A percentile compares a stretch with the other conserved stretches of the same genome.
These are phyloP conservation scores for Odiellus spinosus DNA, from an alignment of 2,888 invertebrate genomes.

Conservation along the genomic window DNA sequence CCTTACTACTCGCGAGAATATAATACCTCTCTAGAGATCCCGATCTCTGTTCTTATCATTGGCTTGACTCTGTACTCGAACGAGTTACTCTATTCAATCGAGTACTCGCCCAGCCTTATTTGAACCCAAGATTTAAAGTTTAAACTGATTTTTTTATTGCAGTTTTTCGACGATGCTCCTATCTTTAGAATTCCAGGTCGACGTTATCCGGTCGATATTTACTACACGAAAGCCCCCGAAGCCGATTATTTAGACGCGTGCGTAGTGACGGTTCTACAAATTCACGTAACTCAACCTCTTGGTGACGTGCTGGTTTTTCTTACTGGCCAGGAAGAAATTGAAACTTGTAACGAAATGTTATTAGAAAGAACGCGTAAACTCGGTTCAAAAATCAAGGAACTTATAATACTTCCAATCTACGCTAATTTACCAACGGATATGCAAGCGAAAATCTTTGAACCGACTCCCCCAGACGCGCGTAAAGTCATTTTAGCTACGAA, in stretches of 20 bases:
- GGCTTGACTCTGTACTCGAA: too few species aligned
- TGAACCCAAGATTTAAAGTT: too few species aligned
- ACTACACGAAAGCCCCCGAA: conserved; percentile 97
- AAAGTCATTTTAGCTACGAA: conserved; percentile 91
- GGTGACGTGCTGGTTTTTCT: conserved; percentile 94
- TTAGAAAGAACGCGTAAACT: conserved; percentile 65
- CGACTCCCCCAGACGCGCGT: conserved; percentile 86
- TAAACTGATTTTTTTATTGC: conserved; percentile 19
- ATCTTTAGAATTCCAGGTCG: conserved; percentile 96
- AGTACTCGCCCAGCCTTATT: too few species aligned
- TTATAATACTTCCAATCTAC: conserved; percentile 87
- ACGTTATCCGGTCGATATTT: conserved; percentile 93
- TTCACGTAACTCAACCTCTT: conserved; percentile 88
- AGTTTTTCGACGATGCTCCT: conserved; percentile 95
- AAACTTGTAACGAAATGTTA: conserved; percentile 36
- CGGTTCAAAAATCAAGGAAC: conserved; percentile 81
- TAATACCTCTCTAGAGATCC: too few species aligned
- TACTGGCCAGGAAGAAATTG: conserved; percentile 51
- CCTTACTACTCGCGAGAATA: too few species aligned
- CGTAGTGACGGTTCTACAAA: conserved; percentile 93
- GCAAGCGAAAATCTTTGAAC: conserved; percentile 97
- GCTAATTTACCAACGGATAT: conserved; percentile 96
- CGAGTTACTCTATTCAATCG: too few species aligned
- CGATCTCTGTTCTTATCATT: too few species aligned
- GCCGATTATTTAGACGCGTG: conserved; percentile 97